These are phyloP conservation scores for Chaetura pelagica DNA, from an alignment of 2,113 vertebrate genomes.

Conservation along the genomic window DNA sequence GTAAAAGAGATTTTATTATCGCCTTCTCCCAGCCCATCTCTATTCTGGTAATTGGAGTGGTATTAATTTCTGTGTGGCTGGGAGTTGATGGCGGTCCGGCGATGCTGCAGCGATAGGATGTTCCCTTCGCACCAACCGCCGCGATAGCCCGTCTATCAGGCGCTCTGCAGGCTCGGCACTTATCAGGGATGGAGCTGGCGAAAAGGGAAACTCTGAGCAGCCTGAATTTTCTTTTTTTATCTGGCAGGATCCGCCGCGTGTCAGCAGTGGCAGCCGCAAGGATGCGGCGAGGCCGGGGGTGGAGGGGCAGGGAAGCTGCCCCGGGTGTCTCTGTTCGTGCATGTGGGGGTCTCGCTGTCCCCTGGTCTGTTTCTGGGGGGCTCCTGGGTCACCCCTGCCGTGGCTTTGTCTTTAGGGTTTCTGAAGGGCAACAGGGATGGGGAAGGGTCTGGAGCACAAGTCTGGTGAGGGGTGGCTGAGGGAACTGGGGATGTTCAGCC, in stretches of 20 bases:
- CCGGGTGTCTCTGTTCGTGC: accelerated
- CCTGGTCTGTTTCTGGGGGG: neutral
- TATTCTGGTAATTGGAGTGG: conserved; percentile 88
- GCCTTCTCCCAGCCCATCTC: conserved; percentile 83
- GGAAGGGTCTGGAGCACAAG: too few relatives aligned
- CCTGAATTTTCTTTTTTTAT: conserved; percentile 84
- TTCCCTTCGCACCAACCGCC: conserved; percentile 84
- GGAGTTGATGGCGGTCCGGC: conserved; percentile 84
- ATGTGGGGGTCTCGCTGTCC: neutral
- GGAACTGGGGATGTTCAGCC: too few relatives aligned
- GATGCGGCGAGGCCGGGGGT: neutral
- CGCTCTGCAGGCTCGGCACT: conserved; percentile 88
- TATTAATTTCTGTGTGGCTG: conserved; percentile 87
- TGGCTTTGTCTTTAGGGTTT: neutral
- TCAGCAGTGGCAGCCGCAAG: conserved; percentile 62
- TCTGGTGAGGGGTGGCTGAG: too few relatives aligned
- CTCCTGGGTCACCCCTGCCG: accelerated
- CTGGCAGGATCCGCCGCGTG: conserved; percentile 69
- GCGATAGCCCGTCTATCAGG: conserved; percentile 90
- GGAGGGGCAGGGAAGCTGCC: neutral
- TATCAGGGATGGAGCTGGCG: conserved; percentile 92
- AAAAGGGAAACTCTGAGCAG: conserved; percentile 91
- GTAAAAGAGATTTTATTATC: conserved; percentile 88
- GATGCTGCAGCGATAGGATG: conserved; percentile 84
- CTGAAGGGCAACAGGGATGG: too few relatives aligned